Percentiles rank a stretch among this genome's conserved stretches.
phyloP scores from a whole-genome alignment of 2,888 invertebrate genomes.

The Caenorhabditis afra region DNA sequence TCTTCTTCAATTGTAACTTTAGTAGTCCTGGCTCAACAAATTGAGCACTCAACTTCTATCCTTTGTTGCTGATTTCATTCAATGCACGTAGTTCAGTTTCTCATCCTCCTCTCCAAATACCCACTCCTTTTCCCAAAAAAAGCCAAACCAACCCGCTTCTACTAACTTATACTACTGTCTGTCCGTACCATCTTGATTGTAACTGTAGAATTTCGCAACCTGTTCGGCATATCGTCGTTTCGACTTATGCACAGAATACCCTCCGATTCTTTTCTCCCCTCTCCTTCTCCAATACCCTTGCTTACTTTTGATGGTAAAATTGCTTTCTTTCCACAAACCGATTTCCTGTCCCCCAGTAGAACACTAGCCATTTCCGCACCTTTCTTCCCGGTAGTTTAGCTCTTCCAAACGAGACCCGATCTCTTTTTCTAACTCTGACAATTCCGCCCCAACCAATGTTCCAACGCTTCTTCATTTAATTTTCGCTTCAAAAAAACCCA shows the following conservation, averaged over 20 bases:
- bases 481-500: too few relatives aligned
- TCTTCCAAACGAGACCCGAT: too few relatives aligned
- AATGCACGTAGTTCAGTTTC: conserved; percentile 4
- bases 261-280: too few relatives aligned
- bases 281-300: too few relatives aligned
- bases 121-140: too few relatives aligned
- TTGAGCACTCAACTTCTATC: conserved; percentile 14
- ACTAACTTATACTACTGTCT: not conserved
- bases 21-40: conserved; percentile 18
- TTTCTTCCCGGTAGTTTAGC: not conserved
- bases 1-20: conserved; percentile 1
- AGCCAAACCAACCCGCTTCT: not conserved
- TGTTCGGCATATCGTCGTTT: not conserved
- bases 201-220: not conserved
- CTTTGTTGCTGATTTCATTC: conserved; percentile 7
- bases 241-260: not conserved
- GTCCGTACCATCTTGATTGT: conserved; percentile 10
- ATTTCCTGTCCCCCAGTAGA: too few relatives aligned
- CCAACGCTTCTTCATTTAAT: too few relatives aligned
- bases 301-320: too few relatives aligned
- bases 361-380: not conserved
- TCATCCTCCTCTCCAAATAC: too few relatives aligned
- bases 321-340: too few relatives aligned
- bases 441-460: too few relatives aligned
- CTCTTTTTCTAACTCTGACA: too few relatives aligned